Percentiles rank a stretch among this genome's conserved stretches.
Evolutionary conservation across 2,888 invertebrate genomes (phyloP).

Genomic region (Troides helena): DNA sequence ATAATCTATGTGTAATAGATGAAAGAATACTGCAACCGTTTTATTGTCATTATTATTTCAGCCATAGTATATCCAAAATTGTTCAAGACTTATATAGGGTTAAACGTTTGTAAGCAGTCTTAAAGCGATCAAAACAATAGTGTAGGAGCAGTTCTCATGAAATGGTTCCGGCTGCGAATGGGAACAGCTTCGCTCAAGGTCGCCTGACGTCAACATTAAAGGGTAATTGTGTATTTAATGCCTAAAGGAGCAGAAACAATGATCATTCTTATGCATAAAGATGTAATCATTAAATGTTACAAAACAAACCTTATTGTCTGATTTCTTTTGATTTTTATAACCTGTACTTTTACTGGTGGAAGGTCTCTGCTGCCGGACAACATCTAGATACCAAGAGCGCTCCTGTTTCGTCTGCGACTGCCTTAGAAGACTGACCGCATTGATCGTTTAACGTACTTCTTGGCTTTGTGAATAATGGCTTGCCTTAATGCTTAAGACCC

Average conservation of each 20-base stretch:
- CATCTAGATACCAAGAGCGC: too few relatives aligned
- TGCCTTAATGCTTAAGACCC: too few relatives aligned
- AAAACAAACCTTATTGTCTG: too few relatives aligned
- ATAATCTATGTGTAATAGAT: not conserved
- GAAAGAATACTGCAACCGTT: not conserved
- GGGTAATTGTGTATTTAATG: constrained; percentile 19
- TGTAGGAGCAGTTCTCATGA: constrained; percentile 37
- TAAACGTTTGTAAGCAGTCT: not conserved
- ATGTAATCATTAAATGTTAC: constrained; percentile 10
- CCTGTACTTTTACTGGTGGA: too few relatives aligned
- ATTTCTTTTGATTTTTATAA: too few relatives aligned
- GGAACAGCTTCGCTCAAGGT: constrained; percentile 33
- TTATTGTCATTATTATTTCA: not conserved
- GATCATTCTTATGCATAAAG: constrained; percentile 17
- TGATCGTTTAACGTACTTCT: too few relatives aligned
- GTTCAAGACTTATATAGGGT: not conserved
- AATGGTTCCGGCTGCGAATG: constrained; percentile 36
- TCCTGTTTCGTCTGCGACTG: too few relatives aligned
- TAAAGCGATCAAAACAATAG: constrained; percentile 14
- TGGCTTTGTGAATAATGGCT: too few relatives aligned
- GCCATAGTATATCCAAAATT: not conserved
- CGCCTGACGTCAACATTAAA: constrained; percentile 31
- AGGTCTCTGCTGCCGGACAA: too few relatives aligned
- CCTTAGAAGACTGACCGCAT: too few relatives aligned
- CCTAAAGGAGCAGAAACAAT: constrained; percentile 16